A percentile compares a stretch with the other conserved stretches of the same genome.
Conservation (phyloP, 35 echinoderm and acorn worm species). For the Ophiothrix spiculata region DNA sequence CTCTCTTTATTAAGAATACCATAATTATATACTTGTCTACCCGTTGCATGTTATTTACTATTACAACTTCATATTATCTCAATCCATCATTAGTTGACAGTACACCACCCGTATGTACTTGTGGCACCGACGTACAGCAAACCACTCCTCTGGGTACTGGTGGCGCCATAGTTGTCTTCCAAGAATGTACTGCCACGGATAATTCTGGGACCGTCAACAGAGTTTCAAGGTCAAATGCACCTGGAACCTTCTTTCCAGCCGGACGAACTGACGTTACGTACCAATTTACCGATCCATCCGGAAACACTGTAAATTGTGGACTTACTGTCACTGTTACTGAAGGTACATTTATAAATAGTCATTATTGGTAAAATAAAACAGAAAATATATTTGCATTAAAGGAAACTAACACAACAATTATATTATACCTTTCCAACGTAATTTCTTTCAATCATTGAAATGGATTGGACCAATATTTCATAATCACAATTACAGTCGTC, state of each 20-base stretch:
- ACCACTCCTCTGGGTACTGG: not conserved
- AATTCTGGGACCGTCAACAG: not conserved
- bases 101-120: not conserved
- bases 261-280: slow-evolving; percentile 30
- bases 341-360: not conserved
- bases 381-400: not conserved
- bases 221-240: not conserved
- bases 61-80: not conserved
- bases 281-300: slow-evolving; percentile 46
- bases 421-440: not conserved
- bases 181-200: not conserved
- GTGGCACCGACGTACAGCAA: not conserved
- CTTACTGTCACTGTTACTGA: slow-evolving; percentile 39
- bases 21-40: not conserved
- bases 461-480: not conserved
- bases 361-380: not conserved
- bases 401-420: not conserved
- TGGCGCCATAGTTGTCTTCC: not conserved
- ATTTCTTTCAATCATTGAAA: not conserved
- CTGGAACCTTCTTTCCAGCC: not conserved
- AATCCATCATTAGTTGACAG: not conserved
- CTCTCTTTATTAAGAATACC: not conserved
- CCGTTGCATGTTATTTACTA: not conserved
- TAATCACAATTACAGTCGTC: not conserved
- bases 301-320: slow-evolving; percentile 29